These are phyloP conservation scores for Chionoecetes opilio DNA, from an alignment of 1,140 invertebrate genomes.

Conservation along the genomic window DNA sequence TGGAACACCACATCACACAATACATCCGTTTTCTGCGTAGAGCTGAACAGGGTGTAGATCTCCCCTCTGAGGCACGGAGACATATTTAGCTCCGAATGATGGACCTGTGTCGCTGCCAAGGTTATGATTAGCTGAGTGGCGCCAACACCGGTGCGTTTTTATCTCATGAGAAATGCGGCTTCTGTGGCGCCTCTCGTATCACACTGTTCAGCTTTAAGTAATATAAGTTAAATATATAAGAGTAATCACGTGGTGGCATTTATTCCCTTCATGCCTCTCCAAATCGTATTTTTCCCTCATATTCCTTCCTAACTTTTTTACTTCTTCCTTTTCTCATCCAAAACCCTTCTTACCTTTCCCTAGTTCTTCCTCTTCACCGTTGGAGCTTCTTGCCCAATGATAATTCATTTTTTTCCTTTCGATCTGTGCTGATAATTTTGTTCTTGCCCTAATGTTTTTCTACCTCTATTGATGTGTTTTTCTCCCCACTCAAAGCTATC, in stretches of 20 bases:
- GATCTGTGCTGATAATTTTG: too few species aligned
- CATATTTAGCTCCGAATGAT: not conserved
- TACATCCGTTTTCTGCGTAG: not conserved
- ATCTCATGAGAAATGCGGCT: not conserved
- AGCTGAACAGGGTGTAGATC: not conserved
- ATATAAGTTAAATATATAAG: too few species aligned
- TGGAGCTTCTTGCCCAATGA: too few species aligned
- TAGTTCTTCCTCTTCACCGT: not conserved
- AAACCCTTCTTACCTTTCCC: not conserved
- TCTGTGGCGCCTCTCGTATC: not conserved
- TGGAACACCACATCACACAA: too few species aligned
- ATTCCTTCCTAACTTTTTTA: not conserved
- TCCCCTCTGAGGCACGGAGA: not conserved
- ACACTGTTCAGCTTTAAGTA: not conserved
- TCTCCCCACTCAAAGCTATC: not conserved
- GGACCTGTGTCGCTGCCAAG: not conserved
- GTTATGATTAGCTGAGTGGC: constrained; percentile 19
- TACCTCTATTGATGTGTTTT: too few species aligned
- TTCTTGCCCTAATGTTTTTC: too few species aligned
- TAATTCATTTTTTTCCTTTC: too few species aligned
- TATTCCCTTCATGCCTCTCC: not conserved
- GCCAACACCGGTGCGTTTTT: not conserved
- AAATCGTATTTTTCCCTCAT: not conserved
- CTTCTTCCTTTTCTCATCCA: not conserved
- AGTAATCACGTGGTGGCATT: too few species aligned